Evolutionary conservation across 2,113 vertebrate genomes (phyloP), one percentile per base, ranked within the genome.

Genomic region (Muntiacus muntjak): DNA sequence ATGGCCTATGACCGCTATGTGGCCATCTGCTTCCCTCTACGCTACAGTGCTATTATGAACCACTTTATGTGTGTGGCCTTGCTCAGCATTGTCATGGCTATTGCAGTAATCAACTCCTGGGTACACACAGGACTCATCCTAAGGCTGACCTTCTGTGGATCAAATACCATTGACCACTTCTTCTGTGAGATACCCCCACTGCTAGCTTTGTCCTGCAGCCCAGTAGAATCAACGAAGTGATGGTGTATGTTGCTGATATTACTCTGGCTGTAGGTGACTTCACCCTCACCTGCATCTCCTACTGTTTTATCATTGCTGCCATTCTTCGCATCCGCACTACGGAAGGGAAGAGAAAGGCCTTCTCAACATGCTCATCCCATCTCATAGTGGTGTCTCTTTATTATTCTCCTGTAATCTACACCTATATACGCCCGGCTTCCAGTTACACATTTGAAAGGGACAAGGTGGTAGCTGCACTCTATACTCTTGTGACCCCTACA

Each of bases 101-200:
- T 97, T 33, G 94, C 97, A 12, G 47, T 96, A 50, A 93, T 81
- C 55, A 98, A 98, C 85, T 98, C 98, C 45, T 95, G 97, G 87
- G 92, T 98, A 14, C 97, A 98, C 94, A 98, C 98, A 40, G 98
- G 97, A 58, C 97, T 98, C 30, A 98, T 97, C 60, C 92, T 98
- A 40, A 76, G 88, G n/a, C 52, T 98, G 40, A 95, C 91, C 17
- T 98, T 98, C 76, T 98, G 98, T 93, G 97, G 97, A 5, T 96
- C 97, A 15, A 98, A 98, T 36, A 97, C 45, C 21, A 95, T 98
- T 21, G 94, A 98, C 71, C 97, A 98, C 64, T 98, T 98, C 91
- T 98, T 98, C 91, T 98, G 98, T 55, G 98, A 98, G 91, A 98
- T 98, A 26, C 98, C 97, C 28, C 97, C 98, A 0, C 64, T 98